Base-by-base conservation (phyloP, 2,113 vertebrate genomes). In the Lampris incognitus region DNA sequence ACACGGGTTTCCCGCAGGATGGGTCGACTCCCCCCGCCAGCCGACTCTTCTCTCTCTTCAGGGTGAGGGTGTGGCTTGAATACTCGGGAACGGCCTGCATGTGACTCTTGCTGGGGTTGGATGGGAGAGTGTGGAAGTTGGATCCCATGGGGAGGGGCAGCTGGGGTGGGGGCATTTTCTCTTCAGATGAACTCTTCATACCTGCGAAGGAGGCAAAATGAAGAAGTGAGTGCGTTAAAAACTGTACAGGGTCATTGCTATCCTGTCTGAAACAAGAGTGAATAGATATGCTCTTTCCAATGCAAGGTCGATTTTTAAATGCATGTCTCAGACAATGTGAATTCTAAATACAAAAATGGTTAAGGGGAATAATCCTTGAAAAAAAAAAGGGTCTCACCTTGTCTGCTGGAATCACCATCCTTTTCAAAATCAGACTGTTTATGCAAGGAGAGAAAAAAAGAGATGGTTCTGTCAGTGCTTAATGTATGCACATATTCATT, bases 351-450 rank as follows among this genome's bases (percentile, higher is more conserved):
- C 71, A 59, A 81, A 83, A 87, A 78, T 69, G 81, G 72, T 87
- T 85, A 74, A 69, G 61, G 61, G 42, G 1, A 13, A n/a, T 24
- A 24, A 24, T 24, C 24, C 24, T 24, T 56, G 9, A 13, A 54
- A 69, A 74, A 74, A 46, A 55, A 73, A 72, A 72, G 50, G 49
- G 52, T 39, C 95, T 97, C 89, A 99, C 98, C 98, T 96, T 97
- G 96, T 96, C 97, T 96, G 94, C 94, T 96, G 81, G 97, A 96
- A 89, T 99, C 98, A 87, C 96, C 96, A 1, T 99, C 98, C 92
- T 99, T 99, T 92, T 99, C 98, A 10, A 96, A 97, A 89, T 99
- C 97, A 2, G 98, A 96, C 96, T 98, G 94, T 79, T 95, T 95
- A 83, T 74, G 72, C 76, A 86, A 68, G 74, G 83, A 86, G 80